Evolutionary conservation across 2,113 vertebrate genomes (phyloP).

Genomic region (Trinectes maculatus): DNA sequence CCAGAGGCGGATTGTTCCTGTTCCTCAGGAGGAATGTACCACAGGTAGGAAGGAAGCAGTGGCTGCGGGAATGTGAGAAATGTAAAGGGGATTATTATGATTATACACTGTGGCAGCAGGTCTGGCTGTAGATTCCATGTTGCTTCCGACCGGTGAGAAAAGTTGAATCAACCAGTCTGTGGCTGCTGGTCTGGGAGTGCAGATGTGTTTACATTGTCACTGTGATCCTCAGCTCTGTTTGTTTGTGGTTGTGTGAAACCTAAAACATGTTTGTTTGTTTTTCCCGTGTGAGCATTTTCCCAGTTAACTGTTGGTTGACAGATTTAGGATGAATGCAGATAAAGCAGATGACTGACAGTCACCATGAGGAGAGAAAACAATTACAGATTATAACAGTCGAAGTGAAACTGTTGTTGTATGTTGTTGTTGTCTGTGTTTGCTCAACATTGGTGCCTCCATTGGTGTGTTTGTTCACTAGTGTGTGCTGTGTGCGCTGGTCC

Average conservation of each 20-base stretch:
- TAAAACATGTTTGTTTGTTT: no score
- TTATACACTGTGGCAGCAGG: background rate
- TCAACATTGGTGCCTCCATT: background rate
- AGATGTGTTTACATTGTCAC: no score
- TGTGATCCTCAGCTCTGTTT: no score
- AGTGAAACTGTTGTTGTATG: no score
- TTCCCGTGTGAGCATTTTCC: background rate
- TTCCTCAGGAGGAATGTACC: slow-evolving; percentile 53
- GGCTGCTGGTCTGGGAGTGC: no score
- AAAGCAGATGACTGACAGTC: background rate
- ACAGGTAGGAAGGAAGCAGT: slow-evolving; percentile 65
- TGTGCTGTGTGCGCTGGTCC: slow-evolving; percentile 75
- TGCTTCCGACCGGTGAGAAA: background rate
- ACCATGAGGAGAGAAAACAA: background rate
- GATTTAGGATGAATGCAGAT: background rate
- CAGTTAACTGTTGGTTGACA: background rate
- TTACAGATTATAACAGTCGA: background rate
- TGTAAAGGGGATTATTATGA: slow-evolving; percentile 43
- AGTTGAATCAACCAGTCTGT: background rate
- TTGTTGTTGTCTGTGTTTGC: background rate
- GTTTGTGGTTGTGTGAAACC: no score
- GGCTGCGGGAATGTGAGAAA: slow-evolving; percentile 20
- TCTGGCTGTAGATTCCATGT: background rate
- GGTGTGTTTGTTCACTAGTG: slow-evolving; percentile 29
- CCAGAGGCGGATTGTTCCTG: slow-evolving; percentile 23